phyloP scores from a whole-genome alignment of 2,797 vertebrate species.

The Corythornis leucogaster region DNA sequence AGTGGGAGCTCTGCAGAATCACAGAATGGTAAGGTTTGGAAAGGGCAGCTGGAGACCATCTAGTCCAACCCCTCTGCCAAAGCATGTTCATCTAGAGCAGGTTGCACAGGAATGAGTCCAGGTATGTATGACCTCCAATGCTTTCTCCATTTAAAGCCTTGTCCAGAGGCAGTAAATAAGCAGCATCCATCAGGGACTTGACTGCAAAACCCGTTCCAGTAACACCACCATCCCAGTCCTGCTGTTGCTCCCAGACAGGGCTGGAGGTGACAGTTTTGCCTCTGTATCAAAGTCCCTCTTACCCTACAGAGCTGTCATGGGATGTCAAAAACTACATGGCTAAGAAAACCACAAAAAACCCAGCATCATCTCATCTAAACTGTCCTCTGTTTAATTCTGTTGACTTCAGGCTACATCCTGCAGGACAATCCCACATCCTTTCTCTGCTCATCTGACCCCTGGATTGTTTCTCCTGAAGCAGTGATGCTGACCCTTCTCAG shows the following conservation, averaged over 20 bases:
- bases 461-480: neutral
- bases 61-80: too few relatives aligned
- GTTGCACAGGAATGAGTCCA: too few relatives aligned
- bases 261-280: neutral
- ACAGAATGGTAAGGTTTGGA: too few relatives aligned
- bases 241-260: neutral
- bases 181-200: neutral
- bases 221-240: neutral
- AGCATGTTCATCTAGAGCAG: too few relatives aligned
- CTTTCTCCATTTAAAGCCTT: neutral
- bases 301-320: neutral
- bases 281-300: neutral
- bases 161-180: neutral
- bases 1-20: neutral
- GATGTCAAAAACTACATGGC: accelerated
- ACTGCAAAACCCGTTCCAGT: neutral
- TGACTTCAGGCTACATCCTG: neutral
- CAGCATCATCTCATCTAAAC: accelerated
- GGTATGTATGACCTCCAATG: neutral
- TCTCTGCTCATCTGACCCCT: neutral
- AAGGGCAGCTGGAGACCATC: too few relatives aligned
- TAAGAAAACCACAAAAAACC: neutral
- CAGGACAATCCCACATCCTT: neutral
- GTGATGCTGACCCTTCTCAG: accelerated
- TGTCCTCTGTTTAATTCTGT: accelerated